These are phyloP conservation scores for Polypedilum vanderplanki DNA, from an alignment of 1,140 invertebrate species.

Conservation along the genomic window DNA sequence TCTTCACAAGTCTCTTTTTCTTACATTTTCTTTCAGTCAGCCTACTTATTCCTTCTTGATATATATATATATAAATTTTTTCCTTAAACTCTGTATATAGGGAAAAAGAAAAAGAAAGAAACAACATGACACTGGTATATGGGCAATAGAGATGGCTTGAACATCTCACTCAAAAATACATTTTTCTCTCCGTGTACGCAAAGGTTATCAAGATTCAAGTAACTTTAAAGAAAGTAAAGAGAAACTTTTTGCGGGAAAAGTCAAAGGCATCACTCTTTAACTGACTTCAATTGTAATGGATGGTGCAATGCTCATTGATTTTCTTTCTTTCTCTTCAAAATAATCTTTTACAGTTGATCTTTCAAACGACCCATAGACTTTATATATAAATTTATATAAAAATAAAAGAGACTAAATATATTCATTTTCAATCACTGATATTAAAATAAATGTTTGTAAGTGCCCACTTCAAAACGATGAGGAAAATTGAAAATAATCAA, in stretches of 20 bases:
- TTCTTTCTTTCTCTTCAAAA: background rate
- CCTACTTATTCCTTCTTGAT: too few relatives aligned
- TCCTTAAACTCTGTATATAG: too few relatives aligned
- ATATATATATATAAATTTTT: too few relatives aligned
- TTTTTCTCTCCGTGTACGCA: too few relatives aligned
- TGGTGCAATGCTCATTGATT: conserved; percentile 21
- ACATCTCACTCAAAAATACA: background rate
- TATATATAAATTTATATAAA: background rate
- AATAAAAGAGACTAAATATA: background rate
- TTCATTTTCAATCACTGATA: background rate
- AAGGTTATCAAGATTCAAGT: conserved; percentile 24
- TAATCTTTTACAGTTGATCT: conserved; percentile 1
- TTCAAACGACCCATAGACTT: background rate
- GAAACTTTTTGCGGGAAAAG: background rate
- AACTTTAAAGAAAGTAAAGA: background rate
- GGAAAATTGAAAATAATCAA: conserved; percentile 8
- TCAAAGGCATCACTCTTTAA: background rate
- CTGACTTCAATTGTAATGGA: conserved; percentile 25
- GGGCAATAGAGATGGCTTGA: background rate
- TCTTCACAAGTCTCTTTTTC: background rate
- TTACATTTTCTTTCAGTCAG: too few relatives aligned
- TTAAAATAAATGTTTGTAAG: too few relatives aligned
- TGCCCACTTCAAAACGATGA: background rate
- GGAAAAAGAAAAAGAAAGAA: background rate
- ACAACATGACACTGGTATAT: background rate